Evolutionary conservation across 2,888 invertebrate genomes (phyloP), one percentile per base, ranked within the genome.

Genomic region (Nymphalis urticae): DNA sequence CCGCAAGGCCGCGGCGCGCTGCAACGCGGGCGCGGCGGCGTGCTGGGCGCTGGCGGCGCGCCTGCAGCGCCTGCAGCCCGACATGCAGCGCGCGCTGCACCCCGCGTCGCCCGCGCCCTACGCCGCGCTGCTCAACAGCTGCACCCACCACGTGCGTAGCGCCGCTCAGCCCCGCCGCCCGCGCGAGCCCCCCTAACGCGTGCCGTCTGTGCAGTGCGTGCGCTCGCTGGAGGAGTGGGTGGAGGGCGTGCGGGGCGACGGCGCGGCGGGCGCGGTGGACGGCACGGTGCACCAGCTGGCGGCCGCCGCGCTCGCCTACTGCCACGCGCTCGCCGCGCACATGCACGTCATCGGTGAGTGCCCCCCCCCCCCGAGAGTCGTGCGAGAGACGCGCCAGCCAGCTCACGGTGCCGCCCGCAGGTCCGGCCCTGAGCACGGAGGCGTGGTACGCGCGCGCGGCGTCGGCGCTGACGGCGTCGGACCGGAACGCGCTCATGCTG

Each of bases 221-320:
- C 97, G 97, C 85, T 97, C 97, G 10, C 87, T 98, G 76, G 98
- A 98, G 84, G 98, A 98, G 82, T 98, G 98, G 87, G 95, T 98
- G 70, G 98, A 98, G 81, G 97, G 96, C 70, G 95, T 98, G 47
- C 94, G 96, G 72, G 94, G 94, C 32, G 97, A 97, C 84, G 93
- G 94, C 61, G 96, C 96, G 74, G 95, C 95, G 69, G 95, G 99
- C 81, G 98, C 99, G 0, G 97, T 96, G 83, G 99, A 99, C 93
- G 99, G 99, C 70, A 99, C 99, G 0, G 99, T 99, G 48, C 99
- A 99, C 84, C 98, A 99, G 89, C 93, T 98, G 70, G 98, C 98
- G 0, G 98, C 97, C 72, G 98, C 98, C 81, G 97, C 98, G 58
- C 95, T 98, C 76, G 97, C 98, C 81, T 97, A 98, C 88, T 93